These are phyloP conservation scores for Drosophila orosa DNA, from an alignment of 1,140 invertebrate genomes.

Conservation along the genomic window DNA sequence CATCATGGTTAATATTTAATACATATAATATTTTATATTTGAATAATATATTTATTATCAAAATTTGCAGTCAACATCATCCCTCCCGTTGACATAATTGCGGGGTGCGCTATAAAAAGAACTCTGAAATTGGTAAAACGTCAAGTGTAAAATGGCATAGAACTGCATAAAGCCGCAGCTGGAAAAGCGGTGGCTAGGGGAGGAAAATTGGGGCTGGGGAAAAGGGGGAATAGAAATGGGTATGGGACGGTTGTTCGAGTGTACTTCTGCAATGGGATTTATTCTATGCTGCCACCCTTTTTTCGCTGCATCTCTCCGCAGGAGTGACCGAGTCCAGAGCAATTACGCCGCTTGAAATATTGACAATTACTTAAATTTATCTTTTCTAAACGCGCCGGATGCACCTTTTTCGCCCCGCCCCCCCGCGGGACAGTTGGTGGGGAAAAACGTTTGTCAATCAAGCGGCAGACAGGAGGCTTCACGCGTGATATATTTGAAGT, in stretches of 20 bases:
- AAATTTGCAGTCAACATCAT: not conserved
- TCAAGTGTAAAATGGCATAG: slow-evolving; percentile 72
- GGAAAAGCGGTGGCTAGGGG: slow-evolving; percentile 25
- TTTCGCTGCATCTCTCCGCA: slow-evolving; percentile 37
- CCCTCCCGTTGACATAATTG: not conserved
- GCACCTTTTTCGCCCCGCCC: slow-evolving; percentile 48
- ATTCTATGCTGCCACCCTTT: slow-evolving; percentile 43
- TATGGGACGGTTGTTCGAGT: slow-evolving; percentile 43
- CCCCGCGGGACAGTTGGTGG: slow-evolving; percentile 3
- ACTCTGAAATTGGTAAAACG: slow-evolving; percentile 76
- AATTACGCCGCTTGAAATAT: slow-evolving; percentile 80
- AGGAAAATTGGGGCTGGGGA: not conserved
- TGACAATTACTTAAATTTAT: slow-evolving; percentile 82
- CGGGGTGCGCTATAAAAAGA: slow-evolving; percentile 40
- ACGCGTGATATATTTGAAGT: slow-evolving; percentile 81
- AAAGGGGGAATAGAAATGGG: slow-evolving; percentile 2
- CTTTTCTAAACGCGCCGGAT: slow-evolving; percentile 73
- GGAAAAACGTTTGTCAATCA: slow-evolving; percentile 70
- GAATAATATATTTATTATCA: not conserved
- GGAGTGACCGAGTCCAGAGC: slow-evolving; percentile 57
- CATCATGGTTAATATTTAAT: not conserved
- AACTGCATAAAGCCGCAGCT: slow-evolving; percentile 73
- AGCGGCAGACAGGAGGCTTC: slow-evolving; percentile 65
- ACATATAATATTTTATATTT: not conserved
- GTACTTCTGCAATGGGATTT: slow-evolving; percentile 62